Percentiles rank a stretch among this genome's conserved stretches.
phyloP scores from a whole-genome alignment of 2,113 vertebrate genomes.

The Lipotes vexillifer region DNA sequence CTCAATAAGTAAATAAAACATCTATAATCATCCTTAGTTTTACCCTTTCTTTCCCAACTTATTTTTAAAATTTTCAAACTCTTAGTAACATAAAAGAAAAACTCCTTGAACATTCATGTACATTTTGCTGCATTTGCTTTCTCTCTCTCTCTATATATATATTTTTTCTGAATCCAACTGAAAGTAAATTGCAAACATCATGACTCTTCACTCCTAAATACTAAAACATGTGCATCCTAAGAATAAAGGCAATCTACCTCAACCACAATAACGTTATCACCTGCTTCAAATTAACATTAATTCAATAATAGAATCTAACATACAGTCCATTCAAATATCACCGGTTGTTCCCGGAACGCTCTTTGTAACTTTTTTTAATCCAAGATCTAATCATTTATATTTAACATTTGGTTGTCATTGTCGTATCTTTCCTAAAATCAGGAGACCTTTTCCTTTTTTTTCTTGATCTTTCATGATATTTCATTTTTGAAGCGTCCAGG shows the following conservation, averaged over 20 bases:
- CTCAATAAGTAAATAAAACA: neutral
- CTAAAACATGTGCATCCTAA: neutral
- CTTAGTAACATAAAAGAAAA: neutral
- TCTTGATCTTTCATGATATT: neutral
- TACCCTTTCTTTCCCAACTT: neutral
- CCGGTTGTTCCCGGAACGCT: neutral
- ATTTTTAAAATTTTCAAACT: neutral
- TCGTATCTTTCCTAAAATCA: neutral
- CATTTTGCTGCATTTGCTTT: neutral
- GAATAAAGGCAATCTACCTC: neutral
- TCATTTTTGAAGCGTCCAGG: neutral
- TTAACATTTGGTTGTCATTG: neutral
- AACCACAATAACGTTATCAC: neutral
- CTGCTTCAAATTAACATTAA: neutral
- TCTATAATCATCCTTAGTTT: neutral
- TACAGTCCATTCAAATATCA: neutral
- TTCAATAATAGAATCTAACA: neutral
- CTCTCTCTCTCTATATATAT: neutral
- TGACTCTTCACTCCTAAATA: neutral
- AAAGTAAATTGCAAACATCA: neutral
- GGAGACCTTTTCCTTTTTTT: neutral
- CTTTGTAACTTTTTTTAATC: neutral
- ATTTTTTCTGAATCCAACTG: neutral
- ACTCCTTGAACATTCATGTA: neutral
- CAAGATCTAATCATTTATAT: neutral